Percentiles rank a stretch among this genome's conserved stretches.
These are phyloP conservation scores for Takifugu bimaculatus DNA, from an alignment of 2,113 vertebrate species.

Conservation along the genomic window DNA sequence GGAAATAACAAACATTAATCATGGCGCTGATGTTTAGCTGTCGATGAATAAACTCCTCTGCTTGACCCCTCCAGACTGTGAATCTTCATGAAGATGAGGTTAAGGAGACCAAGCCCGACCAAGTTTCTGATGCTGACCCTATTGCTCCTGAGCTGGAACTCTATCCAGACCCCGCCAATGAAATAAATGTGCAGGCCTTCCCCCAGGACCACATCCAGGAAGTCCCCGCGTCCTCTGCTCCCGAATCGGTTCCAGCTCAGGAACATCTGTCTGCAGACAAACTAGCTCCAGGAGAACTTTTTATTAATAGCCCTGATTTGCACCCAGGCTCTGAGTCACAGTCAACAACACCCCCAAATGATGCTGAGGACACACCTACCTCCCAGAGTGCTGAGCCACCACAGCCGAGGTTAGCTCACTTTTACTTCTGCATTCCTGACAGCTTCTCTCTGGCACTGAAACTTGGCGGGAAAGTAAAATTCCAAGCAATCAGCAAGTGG, in stretches of 20 bases:
- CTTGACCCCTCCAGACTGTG: constrained; percentile 60
- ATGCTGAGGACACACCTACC: constrained; percentile 84
- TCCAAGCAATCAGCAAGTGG: no score
- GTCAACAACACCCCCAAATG: constrained; percentile 33
- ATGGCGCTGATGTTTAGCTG: not conserved
- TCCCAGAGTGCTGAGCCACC: constrained; percentile 78
- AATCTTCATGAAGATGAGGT: constrained; percentile 66
- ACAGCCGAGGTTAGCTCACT: constrained; percentile 78
- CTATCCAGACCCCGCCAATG: constrained; percentile 32
- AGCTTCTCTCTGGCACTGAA: constrained; percentile 10
- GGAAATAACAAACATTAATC: not conserved
- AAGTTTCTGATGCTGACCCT: constrained; percentile 36
- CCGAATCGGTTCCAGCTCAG: constrained; percentile 47
- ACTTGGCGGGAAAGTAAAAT: constrained; percentile 28
- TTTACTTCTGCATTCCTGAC: constrained; percentile 15
- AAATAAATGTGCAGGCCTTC: constrained; percentile 26
- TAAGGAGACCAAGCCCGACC: constrained; percentile 38
- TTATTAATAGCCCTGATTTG: constrained; percentile 11
- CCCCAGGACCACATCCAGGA: constrained; percentile 60
- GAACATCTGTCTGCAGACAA: constrained; percentile 40
- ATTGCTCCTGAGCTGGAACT: constrained; percentile 51
- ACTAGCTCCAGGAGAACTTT: constrained; percentile 20
- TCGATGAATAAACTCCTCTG: not conserved
- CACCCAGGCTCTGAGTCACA: constrained; percentile 25
- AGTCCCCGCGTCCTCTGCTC: constrained; percentile 50